Base-by-base conservation (phyloP, 1,140 invertebrate genomes). In the Ceratina calcarata region DNA sequence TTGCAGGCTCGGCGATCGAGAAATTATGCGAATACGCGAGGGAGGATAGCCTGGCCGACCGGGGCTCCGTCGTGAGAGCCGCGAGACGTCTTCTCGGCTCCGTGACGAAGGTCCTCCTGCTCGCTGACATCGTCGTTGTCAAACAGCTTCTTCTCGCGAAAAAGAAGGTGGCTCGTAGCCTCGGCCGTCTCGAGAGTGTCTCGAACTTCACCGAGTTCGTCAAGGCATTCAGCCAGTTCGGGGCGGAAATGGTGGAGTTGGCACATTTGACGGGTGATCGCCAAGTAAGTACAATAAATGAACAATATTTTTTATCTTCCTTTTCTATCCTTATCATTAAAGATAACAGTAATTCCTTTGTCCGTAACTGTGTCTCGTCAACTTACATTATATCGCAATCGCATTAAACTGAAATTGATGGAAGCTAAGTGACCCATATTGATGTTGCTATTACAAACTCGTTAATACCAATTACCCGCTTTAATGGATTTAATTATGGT, bases 131-230 rank as follows among this genome's bases (percentile, higher is more conserved):
- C 89, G 98, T 99, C 60, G 97, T 99, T 12, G 98, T 99, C 24
- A 99, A 99, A 90, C 98, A 99, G 93, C 94, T 99, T 60, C 94
- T 99, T 60, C 94, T 97, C 65, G 97, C 98, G 68, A 99, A 99
- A 93, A 98, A 99, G 92, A 99, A 99, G 95, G 98, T 97, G 74
- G 96, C 96, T 37, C 95, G 96, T 79, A 97, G 96, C 89, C 94
- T 98, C 82, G 97, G 97, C 82, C 95, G 97, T 67, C 93, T 99
- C 86, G 98, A 99, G 93, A 97, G 96, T 75, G 98, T 99, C 57
- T 96, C 97, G 75, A 99, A 98, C 93, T 99, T 99, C 91, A 99
- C 98, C 10, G 99, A 99, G 93, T 99, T 99, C 93, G 98, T 99
- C 49, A 98, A 99, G 89, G 98, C 98, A 7, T 99, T 99, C 94